Percentiles rank a stretch among this genome's conserved stretches.
Evolutionary conservation across 1,140 invertebrate species (phyloP).

Genomic region (Drosophila neocordata): DNA sequence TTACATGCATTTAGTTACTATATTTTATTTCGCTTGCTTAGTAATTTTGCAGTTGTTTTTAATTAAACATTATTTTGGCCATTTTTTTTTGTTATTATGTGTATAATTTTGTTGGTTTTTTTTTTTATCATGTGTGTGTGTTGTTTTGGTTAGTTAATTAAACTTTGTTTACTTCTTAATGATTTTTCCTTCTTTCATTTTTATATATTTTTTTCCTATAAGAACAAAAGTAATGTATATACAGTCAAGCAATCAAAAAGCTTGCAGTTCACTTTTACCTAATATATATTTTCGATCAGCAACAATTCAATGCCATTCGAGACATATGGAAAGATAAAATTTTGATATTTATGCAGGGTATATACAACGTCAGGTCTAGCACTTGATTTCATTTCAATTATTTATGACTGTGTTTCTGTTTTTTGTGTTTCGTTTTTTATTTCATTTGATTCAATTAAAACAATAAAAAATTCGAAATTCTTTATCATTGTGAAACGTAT

Average conservation of each 20-base stretch:
- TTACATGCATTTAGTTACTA: constrained; percentile 66
- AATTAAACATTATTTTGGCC: constrained; percentile 63
- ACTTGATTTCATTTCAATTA: constrained; percentile 16
- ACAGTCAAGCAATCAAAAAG: background rate
- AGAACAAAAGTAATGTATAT: too few species aligned
- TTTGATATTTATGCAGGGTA: background rate
- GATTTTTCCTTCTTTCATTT: background rate
- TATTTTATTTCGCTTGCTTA: constrained; percentile 42
- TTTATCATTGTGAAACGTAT: background rate
- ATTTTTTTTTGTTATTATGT: constrained; percentile 29
- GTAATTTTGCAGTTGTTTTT: constrained; percentile 29
- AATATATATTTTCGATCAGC: constrained; percentile 8
- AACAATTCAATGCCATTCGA: background rate
- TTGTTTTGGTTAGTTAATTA: constrained; percentile 46
- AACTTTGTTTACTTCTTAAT: constrained; percentile 26
- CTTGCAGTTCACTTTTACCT: constrained; percentile 5
- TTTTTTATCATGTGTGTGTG: background rate
- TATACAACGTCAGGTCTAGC: background rate
- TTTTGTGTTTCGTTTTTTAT: constrained; percentile 28
- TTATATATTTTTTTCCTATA: too few species aligned
- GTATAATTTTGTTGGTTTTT: constrained; percentile 2
- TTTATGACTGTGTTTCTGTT: constrained; percentile 41
- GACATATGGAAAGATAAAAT: too few species aligned
- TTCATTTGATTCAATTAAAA: constrained; percentile 49
- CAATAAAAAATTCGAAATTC: background rate